phyloP scores from a whole-genome alignment of 2,888 invertebrate species.

The Conus canariensis region DNA sequence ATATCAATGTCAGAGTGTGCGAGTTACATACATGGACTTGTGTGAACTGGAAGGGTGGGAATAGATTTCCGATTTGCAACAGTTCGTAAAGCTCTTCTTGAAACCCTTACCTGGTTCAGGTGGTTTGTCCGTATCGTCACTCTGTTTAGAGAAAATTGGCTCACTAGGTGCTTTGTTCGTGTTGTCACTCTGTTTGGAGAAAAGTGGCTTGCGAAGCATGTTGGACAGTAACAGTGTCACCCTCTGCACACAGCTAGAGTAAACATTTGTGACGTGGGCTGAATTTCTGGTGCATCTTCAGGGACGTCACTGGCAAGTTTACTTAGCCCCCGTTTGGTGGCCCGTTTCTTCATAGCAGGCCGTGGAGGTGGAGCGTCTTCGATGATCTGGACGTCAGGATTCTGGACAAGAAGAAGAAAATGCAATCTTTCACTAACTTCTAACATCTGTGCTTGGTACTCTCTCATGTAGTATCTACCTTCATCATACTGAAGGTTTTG shows the following conservation, averaged over 20 bases:
- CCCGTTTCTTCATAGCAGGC: slow-evolving; percentile 20
- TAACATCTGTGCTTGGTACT: no score
- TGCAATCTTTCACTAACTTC: no score
- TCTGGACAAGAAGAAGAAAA: background rate
- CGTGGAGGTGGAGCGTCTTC: slow-evolving; percentile 3
- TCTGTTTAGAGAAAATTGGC: slow-evolving; percentile 19
- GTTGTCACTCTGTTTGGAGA: slow-evolving; percentile 24
- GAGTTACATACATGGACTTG: no score
- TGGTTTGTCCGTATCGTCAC: background rate
- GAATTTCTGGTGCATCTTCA: background rate
- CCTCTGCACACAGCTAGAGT: background rate
- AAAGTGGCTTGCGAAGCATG: background rate
- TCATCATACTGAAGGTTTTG: no score
- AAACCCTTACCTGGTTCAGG: background rate
- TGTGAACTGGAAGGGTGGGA: no score
- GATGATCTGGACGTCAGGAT: background rate
- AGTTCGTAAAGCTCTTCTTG: background rate
- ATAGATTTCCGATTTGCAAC: no score
- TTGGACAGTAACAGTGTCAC: background rate
- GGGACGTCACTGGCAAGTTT: background rate
- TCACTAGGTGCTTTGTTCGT: background rate
- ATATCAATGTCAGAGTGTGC: no score
- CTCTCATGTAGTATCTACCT: no score
- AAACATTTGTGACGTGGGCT: background rate
- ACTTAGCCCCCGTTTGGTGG: slow-evolving; percentile 16